A percentile compares a stretch with the other conserved stretches of the same genome.
These are phyloP conservation scores for Euclidia mi DNA, from an alignment of 2,888 invertebrate species.

Conservation along the genomic window DNA sequence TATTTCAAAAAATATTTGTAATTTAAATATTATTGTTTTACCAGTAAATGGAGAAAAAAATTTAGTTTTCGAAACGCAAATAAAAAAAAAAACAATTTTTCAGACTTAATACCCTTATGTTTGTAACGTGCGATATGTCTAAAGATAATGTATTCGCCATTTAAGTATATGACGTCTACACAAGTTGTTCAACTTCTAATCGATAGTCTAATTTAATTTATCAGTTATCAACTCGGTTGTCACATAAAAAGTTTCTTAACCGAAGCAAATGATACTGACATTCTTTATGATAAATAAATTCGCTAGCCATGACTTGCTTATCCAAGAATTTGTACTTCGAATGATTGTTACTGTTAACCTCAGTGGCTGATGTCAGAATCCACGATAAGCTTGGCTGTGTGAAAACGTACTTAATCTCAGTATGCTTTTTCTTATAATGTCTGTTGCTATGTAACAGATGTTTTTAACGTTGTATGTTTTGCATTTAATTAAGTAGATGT, in stretches of 20 bases:
- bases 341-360: conserved; percentile 54
- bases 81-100: too few relatives aligned
- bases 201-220: neutral
- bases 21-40: too few relatives aligned
- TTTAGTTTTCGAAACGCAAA: too few relatives aligned
- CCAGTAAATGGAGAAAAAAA: too few relatives aligned
- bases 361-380: conserved; percentile 49
- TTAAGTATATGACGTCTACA: too few relatives aligned
- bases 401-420: conserved; percentile 37
- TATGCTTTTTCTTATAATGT: conserved; percentile 22
- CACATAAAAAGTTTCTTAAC: conserved; percentile 33
- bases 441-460: conserved; percentile 27
- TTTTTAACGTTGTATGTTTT: conserved; percentile 35
- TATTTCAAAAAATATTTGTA: too few relatives aligned
- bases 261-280: conserved; percentile 18
- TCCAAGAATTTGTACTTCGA: conserved; percentile 42
- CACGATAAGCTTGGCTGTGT: conserved; percentile 54
- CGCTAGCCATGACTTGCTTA: conserved; percentile 44
- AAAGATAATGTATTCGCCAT: too few relatives aligned
- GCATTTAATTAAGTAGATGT: conserved; percentile 37
- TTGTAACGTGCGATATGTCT: too few relatives aligned
- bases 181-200: too few relatives aligned
- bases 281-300: conserved; percentile 28
- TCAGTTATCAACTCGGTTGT: conserved; percentile 16
- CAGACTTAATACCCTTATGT: too few relatives aligned